Evolutionary conservation across 1,140 invertebrate genomes (phyloP), one percentile per base, ranked within the genome.

Genomic region (Vollenhovia emeryi): DNA sequence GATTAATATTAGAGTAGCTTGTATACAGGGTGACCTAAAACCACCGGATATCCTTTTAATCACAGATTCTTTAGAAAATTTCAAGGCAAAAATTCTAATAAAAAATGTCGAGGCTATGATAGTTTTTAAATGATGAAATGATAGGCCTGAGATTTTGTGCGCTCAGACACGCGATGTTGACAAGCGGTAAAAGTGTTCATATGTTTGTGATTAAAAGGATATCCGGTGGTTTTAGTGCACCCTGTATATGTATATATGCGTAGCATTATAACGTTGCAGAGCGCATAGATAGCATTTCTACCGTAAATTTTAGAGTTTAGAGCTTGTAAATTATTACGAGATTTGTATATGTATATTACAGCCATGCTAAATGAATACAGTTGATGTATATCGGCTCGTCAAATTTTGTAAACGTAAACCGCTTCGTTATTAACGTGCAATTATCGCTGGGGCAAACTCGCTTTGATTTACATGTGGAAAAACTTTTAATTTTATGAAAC

Each of bases 381-480:
- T 7, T 21, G 33, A 50, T 15, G 4, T 48, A 50, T 55, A 50
- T 0, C 1, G n/a, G 33, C 18, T 36, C 30, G 43, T 52, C 9
- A 27, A 9, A 68, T 80, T 80, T 80, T 69, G 62, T 30, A 80
- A 80, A 80, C 13, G 24, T 27, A 69, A 68, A 69, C 21, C n/a
- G 13, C 27, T 15, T 79, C 30, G 45, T 78, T 66, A 50, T 66
- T 80, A 80, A 57, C 36, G n/a, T 40, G 18, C 21, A 57, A 82
- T 82, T 59, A 73, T 57, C 13, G 11, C 13, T n/a, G n/a, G 48
- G 8, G 3, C 21, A 75, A 59, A 59, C 1, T 24, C 8, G 15
- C 1, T 76, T 43, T 9, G 9, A 60, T 84, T 64, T 27, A 60
- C 43, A 50, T 13, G 27, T 11, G 30, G 13, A 11, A 48, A 40